Base-by-base conservation (phyloP, 2,888 invertebrate genomes). In the Nephrotoma guestfalica region DNA sequence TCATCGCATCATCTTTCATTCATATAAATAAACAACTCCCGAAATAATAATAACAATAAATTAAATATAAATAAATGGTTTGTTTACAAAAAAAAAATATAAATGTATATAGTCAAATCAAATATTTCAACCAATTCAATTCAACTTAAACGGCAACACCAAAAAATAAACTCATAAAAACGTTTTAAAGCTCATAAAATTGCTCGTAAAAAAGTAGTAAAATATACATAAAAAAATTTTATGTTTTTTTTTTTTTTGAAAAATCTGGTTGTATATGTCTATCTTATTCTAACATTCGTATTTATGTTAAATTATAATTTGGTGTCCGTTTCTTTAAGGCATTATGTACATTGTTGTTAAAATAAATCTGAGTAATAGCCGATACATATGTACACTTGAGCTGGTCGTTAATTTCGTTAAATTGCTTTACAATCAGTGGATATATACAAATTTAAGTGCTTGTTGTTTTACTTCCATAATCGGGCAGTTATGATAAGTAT, bases 141-240 rank as follows among this genome's bases (percentile, higher is more conserved):
- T 71, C 71, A 71, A 71, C 71, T 71, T 30, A 71, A 71, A 84
- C 42, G 84, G 84, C 84, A 84, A 41, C 41, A 41, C 41, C 84
- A 84, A 84, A 83, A 83, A 40, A 41, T n/a, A 42, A 84, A 84
- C 83, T 41, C 43, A 85, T 71, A 71, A 71, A 85, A 85, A 43
- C 85, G 85, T 85, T 85, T 85, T 85, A 85, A 85, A 85, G 43
- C 85, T 85, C 85, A 18, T 85, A 85, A 85, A 85, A 85, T 85
- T 85, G 85, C 85, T 85, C 85, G 85, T 85, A 85, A 85, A 85
- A 85, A 85, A 85, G 85, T 85, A 85, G 85, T 85, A 85, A 85
- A 85, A 85, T 18, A 85, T 18, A 85, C 41, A 85, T 43, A 85
- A 43, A 85, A 7, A 71, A n/a, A 18, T 18, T 85, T 85, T 51